Evolutionary conservation across 2,113 vertebrate genomes (phyloP), one percentile per base, ranked within the genome.

Genomic region (Myiopsitta monachus): DNA sequence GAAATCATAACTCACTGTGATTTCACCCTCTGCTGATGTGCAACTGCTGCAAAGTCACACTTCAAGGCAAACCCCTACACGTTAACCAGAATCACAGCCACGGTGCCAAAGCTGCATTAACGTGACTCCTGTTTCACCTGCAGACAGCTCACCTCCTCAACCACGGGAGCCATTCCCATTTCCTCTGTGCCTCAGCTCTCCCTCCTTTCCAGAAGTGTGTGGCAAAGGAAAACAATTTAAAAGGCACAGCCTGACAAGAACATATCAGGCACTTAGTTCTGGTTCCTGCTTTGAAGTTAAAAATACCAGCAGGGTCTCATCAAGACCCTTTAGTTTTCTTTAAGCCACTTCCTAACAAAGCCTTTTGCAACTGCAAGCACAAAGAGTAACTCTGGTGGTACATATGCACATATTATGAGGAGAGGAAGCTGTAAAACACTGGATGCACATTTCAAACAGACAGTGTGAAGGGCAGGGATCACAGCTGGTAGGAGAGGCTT

Each of bases 1-100:
- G 96, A 97, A 97, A 96, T 96, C 96, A 91, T 95, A 94, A 95
- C 92, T 97, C 94, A 91, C 80, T 84, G 91, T 97, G 96, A 98
- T 97, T 98, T 98, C 97, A 97, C 85, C 67, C 94, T 95, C 87
- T 92, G 90, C 88, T 94, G 90, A 93, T 51, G 96, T 92, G 95
- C 94, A 97, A 97, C 51, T 87, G 88, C 80, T 86, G 90, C 94
- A 94, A 97, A 95, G 93, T 95, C 97, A 96, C 81, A 87, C 91
- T 94, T 85, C 77, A 70, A 38, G 82, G 86, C 75, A 78, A 87
- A 24, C 57, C 57, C 57, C 33, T 81, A 69, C 64, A 44, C 55
- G 4, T 51, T 88, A 92, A 94, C 87, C 78, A 91, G 76, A 96
- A 90, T 85, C 89, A 62, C 76, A 86, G 82, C 77, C 61, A 77